Base-by-base conservation (phyloP, 2,888 invertebrate genomes). In the Drosophila koepferae region DNA sequence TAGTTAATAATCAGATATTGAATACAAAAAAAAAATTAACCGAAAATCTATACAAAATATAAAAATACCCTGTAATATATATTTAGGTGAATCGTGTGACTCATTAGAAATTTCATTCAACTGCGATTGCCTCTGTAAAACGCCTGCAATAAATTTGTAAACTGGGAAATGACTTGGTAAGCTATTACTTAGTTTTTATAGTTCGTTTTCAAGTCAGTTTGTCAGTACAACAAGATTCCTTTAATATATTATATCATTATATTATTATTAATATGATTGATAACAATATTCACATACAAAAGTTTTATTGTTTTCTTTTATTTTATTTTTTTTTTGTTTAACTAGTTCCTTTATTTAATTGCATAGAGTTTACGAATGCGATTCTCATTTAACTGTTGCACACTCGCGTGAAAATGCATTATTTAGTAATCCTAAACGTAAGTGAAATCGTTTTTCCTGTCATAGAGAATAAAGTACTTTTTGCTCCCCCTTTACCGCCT, bases 381-480 rank as follows among this genome's bases (percentile, higher is more conserved):
- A 31, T 12, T 31, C 9, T n/a, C 16, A 40, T 23, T 40, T 38
- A 72, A 54, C 41, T 54, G 49, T 61, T 62, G 81, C 74, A 61
- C 46, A 9, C 46, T 8, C 31, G 18, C 40, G 12, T 34, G 49
- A 23, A 61, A 72, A 63, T 58, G 28, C n/a, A 41, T 18, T 51
- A 51, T 51, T 51, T 12, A 40, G 46, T 40, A 28, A 53, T 40
- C 43, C 28, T 10, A 18, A 18, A 31, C 36, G 64, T 49, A 71
- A 62, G 44, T 54, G 60, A 18, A 54, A 56, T 40, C 65, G 68
- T 63, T 81, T 84, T 75, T 65, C 64, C 31, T 82, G 75, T 84
- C 69, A 66, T 41, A 51, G 28, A 59, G 31, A 53, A 58, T 34
- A 41, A 46, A n/a, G 40, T 41, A 18, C n/a, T 40, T n/a, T 28